Conservation (phyloP, 2,888 invertebrate species). For the Serripes groenlandicus region DNA sequence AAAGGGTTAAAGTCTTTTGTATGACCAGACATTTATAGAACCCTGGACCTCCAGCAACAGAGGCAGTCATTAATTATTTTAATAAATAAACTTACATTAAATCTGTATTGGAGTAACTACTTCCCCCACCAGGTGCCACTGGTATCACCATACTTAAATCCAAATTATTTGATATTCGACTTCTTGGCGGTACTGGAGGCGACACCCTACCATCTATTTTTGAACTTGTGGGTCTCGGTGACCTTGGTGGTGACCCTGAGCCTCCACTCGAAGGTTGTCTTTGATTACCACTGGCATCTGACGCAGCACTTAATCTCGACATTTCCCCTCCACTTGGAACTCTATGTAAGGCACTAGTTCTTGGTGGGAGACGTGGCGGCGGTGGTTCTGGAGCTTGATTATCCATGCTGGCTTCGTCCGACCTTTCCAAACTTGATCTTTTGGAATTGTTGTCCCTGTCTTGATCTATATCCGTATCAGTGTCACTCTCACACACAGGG, state of each 20-base stretch:
- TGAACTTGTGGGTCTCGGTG: not conserved
- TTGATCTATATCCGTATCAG: conserved; percentile 70
- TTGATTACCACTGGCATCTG: conserved; percentile 5
- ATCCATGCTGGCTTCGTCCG: conserved; percentile 31
- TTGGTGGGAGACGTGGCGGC: conserved; percentile 74
- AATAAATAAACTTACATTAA: too few species aligned
- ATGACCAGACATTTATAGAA: too few species aligned
- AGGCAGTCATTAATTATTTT: too few species aligned
- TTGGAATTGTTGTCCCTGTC: conserved; percentile 22
- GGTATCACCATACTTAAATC: conserved; percentile 78
- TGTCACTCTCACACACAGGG: conserved; percentile 68
- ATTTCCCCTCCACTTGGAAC: conserved; percentile 48
- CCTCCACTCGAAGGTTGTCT: not conserved
- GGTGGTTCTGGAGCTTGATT: conserved; percentile 60
- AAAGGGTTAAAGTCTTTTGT: too few species aligned
- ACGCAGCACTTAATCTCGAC: conserved; percentile 7
- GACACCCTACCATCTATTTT: not conserved
- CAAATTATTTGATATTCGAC: conserved; percentile 71
- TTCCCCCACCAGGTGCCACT: conserved; percentile 64
- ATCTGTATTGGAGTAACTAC: conserved; percentile 13
- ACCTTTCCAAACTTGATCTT: conserved; percentile 29
- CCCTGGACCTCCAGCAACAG: too few species aligned
- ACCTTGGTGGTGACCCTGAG: conserved; percentile 8
- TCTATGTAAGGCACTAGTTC: conserved; percentile 66
- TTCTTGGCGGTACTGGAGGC: conserved; percentile 79